Evolutionary conservation across 2,888 invertebrate species (phyloP).

Genomic region (Agriopis marginaria): DNA sequence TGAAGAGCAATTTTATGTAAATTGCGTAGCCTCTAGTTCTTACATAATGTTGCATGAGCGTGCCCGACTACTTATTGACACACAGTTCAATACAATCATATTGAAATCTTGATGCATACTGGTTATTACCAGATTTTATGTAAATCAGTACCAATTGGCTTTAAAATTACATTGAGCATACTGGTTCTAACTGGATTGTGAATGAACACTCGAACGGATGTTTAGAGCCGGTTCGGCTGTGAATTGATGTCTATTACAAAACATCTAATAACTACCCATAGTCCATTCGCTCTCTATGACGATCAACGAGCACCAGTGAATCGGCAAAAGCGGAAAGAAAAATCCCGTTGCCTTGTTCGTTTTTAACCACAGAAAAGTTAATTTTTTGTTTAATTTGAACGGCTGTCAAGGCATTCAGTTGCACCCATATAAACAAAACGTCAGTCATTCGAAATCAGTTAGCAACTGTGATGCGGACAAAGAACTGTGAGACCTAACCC

Average conservation of each 20-base stretch:
- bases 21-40: conserved; percentile 11
- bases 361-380: too few species aligned
- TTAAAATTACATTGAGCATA: conserved; percentile 11
- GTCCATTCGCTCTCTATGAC: too few species aligned
- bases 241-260: background rate
- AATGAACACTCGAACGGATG: conserved; percentile 5
- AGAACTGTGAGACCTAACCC: too few species aligned
- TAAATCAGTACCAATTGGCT: conserved; percentile 19
- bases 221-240: background rate
- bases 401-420: too few species aligned
- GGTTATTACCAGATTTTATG: conserved; percentile 20
- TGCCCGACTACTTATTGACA: conserved; percentile 20
- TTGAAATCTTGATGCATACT: conserved; percentile 18
- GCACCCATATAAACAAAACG: too few species aligned
- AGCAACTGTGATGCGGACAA: too few species aligned
- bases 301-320: too few species aligned
- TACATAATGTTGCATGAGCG: conserved; percentile 34
- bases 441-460: too few species aligned
- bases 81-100: conserved; percentile 22
- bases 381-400: too few species aligned
- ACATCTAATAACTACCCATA: background rate
- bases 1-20: conserved; percentile 23
- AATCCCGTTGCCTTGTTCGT: too few species aligned
- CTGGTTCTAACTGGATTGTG: conserved; percentile 18
- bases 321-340: too few species aligned